Conservation (phyloP, 1,140 invertebrate genomes). For the Anastrepha ludens region DNA sequence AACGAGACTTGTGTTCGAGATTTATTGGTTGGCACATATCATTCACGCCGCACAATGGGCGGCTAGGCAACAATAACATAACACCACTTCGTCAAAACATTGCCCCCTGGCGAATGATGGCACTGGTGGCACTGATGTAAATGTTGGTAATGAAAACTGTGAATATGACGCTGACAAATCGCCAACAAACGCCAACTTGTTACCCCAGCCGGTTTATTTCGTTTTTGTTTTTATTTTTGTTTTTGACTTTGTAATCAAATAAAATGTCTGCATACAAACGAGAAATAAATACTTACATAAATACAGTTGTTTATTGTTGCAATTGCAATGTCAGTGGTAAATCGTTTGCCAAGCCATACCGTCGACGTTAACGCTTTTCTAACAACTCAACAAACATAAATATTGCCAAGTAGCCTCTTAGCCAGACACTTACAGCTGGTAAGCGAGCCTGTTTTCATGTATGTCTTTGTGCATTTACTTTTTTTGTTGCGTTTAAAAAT, state of each 20-base stretch:
- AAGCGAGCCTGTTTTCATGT: neutral
- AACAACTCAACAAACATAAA: neutral
- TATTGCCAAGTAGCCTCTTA: neutral
- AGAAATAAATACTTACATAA: neutral
- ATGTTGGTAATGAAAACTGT: neutral
- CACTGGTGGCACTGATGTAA: neutral
- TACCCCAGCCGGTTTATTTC: neutral
- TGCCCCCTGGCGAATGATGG: neutral
- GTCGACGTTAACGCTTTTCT: neutral
- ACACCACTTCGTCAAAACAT: conserved; percentile 19
- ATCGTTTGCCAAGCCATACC: neutral
- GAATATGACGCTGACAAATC: conserved; percentile 27
- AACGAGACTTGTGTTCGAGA: conserved; percentile 21
- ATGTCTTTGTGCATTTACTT: neutral
- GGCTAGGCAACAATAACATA: neutral
- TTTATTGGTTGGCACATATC: conserved; percentile 27
- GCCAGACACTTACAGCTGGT: neutral
- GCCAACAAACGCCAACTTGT: neutral
- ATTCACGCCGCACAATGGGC: neutral
- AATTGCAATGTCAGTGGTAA: conserved; percentile 23
- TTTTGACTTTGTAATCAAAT: conserved; percentile 7
- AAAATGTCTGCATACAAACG: neutral
- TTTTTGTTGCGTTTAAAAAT: neutral
- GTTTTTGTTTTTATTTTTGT: neutral
- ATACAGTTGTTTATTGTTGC: neutral